These are phyloP conservation scores for Notodonta ziczac DNA, from an alignment of 2,888 invertebrate genomes.

Conservation along the genomic window DNA sequence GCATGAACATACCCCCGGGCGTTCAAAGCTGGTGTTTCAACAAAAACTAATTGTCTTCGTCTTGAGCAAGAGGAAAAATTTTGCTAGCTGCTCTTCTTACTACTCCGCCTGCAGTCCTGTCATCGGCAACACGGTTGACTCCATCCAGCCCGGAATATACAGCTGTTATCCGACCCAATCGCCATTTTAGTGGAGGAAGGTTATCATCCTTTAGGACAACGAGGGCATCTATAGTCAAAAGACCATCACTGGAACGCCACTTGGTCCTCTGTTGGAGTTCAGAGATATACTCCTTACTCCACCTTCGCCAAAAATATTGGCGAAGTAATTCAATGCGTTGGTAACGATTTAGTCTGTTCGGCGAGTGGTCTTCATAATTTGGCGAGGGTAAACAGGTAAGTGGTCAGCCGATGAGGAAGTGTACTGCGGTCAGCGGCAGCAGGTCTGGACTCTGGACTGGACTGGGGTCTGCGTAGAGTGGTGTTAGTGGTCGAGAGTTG, in stretches of 20 bases:
- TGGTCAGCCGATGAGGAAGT: slow-evolving; percentile 3
- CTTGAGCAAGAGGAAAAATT: neutral
- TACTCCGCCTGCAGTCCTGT: neutral
- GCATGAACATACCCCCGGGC: neutral
- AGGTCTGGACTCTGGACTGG: no score
- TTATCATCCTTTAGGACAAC: neutral
- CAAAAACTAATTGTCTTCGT: neutral
- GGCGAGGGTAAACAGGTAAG: neutral
- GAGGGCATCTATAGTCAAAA: neutral
- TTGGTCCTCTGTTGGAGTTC: neutral
- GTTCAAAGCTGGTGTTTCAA: neutral
- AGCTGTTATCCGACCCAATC: neutral
- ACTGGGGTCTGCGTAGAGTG: slow-evolving; percentile 6
- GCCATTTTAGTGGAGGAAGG: neutral
- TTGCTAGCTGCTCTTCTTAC: neutral
- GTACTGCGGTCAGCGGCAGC: neutral
- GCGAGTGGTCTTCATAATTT: neutral
- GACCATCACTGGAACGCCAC: neutral
- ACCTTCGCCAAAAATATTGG: neutral
- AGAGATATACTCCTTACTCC: neutral
- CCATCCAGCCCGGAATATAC: neutral
- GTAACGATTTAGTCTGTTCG: neutral
- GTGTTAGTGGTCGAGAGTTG: slow-evolving; percentile 6
- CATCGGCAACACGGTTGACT: neutral
- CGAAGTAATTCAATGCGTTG: neutral